Percentiles rank a stretch among this genome's conserved stretches.
Conservation (phyloP, 2,888 invertebrate genomes). For the Folsomia manolachei region DNA sequence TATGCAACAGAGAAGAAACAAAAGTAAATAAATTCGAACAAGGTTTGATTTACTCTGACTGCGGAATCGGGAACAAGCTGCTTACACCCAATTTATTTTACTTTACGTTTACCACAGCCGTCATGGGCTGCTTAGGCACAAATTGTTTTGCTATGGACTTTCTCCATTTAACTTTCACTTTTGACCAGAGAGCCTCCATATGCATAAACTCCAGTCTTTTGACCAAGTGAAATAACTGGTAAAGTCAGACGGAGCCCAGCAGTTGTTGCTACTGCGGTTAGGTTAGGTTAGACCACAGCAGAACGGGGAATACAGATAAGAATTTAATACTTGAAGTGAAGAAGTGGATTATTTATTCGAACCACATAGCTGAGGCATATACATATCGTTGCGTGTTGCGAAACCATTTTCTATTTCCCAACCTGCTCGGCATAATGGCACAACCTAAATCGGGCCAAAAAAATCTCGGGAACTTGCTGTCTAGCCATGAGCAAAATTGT, state of each 20-base stretch:
- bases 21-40: not conserved
- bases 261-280: not conserved
- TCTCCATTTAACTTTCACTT: not conserved
- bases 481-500: no score
- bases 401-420: not conserved
- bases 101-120: not conserved
- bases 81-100: not conserved
- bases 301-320: not conserved
- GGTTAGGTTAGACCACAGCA: no score
- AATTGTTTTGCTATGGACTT: not conserved
- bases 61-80: not conserved
- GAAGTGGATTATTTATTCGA: constrained; percentile 7
- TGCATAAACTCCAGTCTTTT: no score
- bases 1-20: not conserved
- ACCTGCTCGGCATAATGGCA: no score
- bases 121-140: no score
- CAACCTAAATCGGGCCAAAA: no score
- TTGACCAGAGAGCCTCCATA: no score
- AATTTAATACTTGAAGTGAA: constrained; percentile 1
- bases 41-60: not conserved
- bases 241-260: not conserved
- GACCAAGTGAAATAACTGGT: no score
- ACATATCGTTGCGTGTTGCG: not conserved
- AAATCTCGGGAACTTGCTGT: no score
- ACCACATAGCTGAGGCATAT: no score